These are phyloP conservation scores for Philonicus albiceps DNA, from an alignment of 2,888 invertebrate genomes.

Conservation along the genomic window DNA sequence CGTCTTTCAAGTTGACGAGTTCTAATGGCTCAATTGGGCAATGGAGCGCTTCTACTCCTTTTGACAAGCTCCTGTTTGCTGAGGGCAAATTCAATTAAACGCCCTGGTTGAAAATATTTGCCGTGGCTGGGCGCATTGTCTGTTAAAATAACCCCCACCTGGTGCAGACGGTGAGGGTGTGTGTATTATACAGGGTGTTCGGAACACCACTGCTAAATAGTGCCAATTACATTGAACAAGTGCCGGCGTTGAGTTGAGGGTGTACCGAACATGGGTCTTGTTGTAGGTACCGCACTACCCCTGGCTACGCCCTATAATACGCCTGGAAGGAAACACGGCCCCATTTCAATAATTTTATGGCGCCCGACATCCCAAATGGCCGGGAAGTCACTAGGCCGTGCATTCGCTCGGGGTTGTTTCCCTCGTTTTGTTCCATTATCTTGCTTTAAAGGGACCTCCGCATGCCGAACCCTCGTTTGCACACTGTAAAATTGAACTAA, in stretches of 20 bases:
- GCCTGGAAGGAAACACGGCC: background rate
- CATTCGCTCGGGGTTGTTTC: background rate
- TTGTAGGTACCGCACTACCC: background rate
- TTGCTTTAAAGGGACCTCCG: background rate
- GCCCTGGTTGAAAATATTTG: background rate
- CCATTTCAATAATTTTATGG: slow-evolving; percentile 18
- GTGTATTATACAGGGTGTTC: background rate
- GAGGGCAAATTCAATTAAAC: background rate
- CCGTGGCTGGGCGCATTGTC: background rate
- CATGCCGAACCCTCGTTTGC: background rate
- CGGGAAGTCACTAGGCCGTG: background rate
- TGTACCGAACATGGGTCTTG: background rate
- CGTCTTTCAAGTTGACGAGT: background rate
- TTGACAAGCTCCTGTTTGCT: background rate
- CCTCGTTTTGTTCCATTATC: background rate
- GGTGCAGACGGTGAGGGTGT: background rate
- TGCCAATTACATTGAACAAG: slow-evolving; percentile 13
- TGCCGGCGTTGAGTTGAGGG: background rate
- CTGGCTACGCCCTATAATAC: background rate
- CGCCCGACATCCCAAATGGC: background rate
- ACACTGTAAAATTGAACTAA: background rate
- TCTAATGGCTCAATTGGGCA: background rate
- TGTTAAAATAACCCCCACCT: background rate
- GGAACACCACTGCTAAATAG: background rate
- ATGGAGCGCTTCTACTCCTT: background rate